A percentile compares a stretch with the other conserved stretches of the same genome.
Evolutionary conservation across 2,113 vertebrate genomes (phyloP).

Genomic region (Pyxicephalus adspersus): DNA sequence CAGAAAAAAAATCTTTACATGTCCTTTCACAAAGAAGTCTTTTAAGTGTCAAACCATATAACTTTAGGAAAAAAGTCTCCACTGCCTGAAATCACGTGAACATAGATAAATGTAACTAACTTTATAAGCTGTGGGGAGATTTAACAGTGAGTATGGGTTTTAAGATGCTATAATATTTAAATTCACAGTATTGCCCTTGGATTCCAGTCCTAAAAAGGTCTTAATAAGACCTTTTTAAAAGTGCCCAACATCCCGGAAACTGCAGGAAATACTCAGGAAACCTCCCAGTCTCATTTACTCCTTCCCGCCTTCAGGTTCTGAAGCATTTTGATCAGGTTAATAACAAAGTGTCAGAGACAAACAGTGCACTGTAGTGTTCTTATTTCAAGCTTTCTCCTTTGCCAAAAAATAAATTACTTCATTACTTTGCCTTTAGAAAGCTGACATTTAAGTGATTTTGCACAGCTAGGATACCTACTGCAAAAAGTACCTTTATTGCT

Average conservation of each 20-base stretch:
- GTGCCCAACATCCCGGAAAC: constrained; percentile 51
- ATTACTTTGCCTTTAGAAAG: constrained; percentile 47
- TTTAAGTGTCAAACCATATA: constrained; percentile 64
- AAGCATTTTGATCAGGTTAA: constrained; percentile 56
- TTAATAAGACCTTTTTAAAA: constrained; percentile 56
- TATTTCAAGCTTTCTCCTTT: constrained; percentile 37
- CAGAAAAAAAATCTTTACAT: constrained; percentile 59
- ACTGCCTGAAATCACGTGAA: constrained; percentile 59
- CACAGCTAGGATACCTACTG: constrained; percentile 21
- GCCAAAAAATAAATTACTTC: constrained; percentile 54
- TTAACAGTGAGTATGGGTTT: constrained; percentile 51
- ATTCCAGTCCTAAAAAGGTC: constrained; percentile 44
- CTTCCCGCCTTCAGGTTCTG: constrained; percentile 36
- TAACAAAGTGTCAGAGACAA: constrained; percentile 57
- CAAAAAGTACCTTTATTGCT: constrained; percentile 44
- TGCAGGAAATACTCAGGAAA: constrained; percentile 59
- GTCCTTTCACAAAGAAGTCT: constrained; percentile 64
- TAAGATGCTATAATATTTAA: constrained; percentile 36
- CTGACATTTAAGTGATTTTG: constrained; percentile 44
- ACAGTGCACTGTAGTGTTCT: constrained; percentile 19
- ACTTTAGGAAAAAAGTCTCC: constrained; percentile 59
- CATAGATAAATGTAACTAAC: constrained; percentile 62
- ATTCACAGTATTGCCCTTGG: constrained; percentile 59
- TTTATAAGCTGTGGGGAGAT: constrained; percentile 65
- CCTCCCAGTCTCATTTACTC: constrained; percentile 53